Base-by-base conservation (phyloP, 2,113 vertebrate genomes). In the Rhea americana region DNA sequence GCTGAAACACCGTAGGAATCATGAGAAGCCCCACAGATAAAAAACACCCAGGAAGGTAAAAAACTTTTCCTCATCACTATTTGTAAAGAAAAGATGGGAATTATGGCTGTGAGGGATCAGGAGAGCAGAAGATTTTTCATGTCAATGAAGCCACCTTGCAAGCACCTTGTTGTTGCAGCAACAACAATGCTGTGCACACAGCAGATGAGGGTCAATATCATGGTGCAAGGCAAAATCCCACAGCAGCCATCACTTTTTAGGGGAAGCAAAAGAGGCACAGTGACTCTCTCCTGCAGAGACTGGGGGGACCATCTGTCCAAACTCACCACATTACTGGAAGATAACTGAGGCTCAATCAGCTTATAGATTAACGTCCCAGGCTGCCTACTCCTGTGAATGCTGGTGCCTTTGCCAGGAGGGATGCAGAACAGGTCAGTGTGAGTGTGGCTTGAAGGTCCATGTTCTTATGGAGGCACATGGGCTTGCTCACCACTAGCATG, bases 341-440 rank as follows among this genome's bases (percentile, higher is more conserved):
- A 58, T 21, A 55, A 55, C 7, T 11, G 47, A 18, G 2, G 11
- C 5, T 73, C 7, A 32, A 5, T 16, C 15, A 30, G 13, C 9
- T 48, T 4, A 19, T 37, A 11, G 10, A 63, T 12, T 21, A 70
- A 43, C 35, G 25, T 20, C 59, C 3, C 14, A 62, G 50, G 28
- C 14, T 90, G 30, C 24, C 16, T 0, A 1, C 15, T 7, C 10
- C 30, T n/a, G 1, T 71, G 37, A 45, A 13, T 1, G 0, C 2
- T 83, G 17, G 25, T 17, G 26, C 26, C 59, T 45, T 14, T 62
- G 6, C 25, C 30, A 89, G 37, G 5, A 77, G 18, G 9, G 12
- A 10, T 47, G 14, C 16, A 47, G 50, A 51, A 20, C 32, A 73
- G 50, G 13, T n/a, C 70, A 71, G 73, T 14, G 11, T n/a, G 28